These are phyloP conservation scores for Eristalinus sepulchralis DNA, from an alignment of 2,888 invertebrate genomes.

Conservation along the genomic window DNA sequence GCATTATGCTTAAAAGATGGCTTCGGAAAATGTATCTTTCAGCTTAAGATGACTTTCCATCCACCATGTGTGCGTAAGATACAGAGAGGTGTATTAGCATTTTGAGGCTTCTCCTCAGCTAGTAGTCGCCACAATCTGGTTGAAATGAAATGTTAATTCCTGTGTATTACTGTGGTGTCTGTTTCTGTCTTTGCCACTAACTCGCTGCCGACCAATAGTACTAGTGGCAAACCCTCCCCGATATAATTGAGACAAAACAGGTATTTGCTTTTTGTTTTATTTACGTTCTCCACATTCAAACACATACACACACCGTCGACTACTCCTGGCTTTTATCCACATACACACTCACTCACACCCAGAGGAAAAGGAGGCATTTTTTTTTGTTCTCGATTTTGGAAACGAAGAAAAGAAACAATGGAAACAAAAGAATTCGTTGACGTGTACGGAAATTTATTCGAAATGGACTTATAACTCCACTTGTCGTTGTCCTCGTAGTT, in stretches of 20 bases:
- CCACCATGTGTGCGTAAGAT: neutral
- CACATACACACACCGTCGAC: neutral
- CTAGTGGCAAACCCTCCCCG: slow-evolving; percentile 38
- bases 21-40: slow-evolving; percentile 26
- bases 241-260: slow-evolving; percentile 69
- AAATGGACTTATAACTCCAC: slow-evolving; percentile 47
- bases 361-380: slow-evolving; percentile 2
- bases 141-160: slow-evolving; percentile 42
- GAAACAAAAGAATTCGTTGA: slow-evolving; percentile 60
- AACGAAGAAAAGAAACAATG: slow-evolving; percentile 44
- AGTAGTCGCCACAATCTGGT: neutral
- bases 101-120: neutral
- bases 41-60: slow-evolving; percentile 9
- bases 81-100: slow-evolving; percentile 1
- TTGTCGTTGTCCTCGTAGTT: slow-evolving; percentile 38
- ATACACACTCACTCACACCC: neutral
- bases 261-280: slow-evolving; percentile 70
- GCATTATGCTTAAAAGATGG: slow-evolving; percentile 2
- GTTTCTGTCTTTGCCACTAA: slow-evolving; percentile 23
- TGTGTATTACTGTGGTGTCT: slow-evolving; percentile 34
- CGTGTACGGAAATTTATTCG: slow-evolving; percentile 62
- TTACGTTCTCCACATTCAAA: slow-evolving; percentile 52
- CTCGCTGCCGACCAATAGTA: slow-evolving; percentile 46
- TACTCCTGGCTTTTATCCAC: neutral
- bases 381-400: neutral